Conservation (phyloP, 2,113 vertebrate species). For the Danio rerio region GRCz12tu NC_133196.1:3784001-3784500, state of each 20-base stretch:
- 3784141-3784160: constrained; percentile 47
- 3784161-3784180: constrained; percentile 68
- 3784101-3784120: constrained; percentile 84
- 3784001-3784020: constrained; percentile 15
- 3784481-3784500: neutral
- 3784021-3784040: constrained; percentile 41
- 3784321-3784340: constrained; percentile 64
- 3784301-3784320: constrained; percentile 51
- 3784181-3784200: constrained; percentile 40
- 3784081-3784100: constrained; percentile 84
- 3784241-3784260: constrained; percentile 90
- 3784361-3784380: constrained; percentile 58
- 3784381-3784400: constrained; percentile 1
- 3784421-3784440: neutral
- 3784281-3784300: constrained; percentile 43
- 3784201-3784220: constrained; percentile 54
- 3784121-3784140: constrained; percentile 74
- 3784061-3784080: constrained; percentile 84
- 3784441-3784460: neutral
- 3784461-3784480: neutral
- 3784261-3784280: constrained; percentile 50
- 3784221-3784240: constrained; percentile 86
- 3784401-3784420: neutral
- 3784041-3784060: constrained; percentile 76
- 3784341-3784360: constrained; percentile 68